Percentiles rank a stretch among this genome's conserved stretches.
These are phyloP conservation scores for Heterodera schachtii DNA, from an alignment of 1,140 invertebrate species.

Conservation along the genomic window DNA sequence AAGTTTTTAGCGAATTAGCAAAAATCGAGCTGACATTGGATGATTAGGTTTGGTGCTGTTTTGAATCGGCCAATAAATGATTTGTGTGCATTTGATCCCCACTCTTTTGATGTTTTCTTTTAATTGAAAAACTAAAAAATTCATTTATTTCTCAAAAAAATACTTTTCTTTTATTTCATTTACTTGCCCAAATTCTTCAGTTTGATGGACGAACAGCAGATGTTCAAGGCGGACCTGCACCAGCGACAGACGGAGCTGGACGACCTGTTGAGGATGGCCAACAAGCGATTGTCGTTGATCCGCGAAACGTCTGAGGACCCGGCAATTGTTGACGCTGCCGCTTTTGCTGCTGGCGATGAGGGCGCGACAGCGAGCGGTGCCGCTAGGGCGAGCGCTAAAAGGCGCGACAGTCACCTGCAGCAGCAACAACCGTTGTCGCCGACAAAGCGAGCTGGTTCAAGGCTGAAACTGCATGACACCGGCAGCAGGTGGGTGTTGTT, in stretches of 20 bases:
- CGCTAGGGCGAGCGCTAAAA: background rate
- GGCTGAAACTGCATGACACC: slow-evolving; percentile 73
- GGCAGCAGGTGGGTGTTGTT: background rate
- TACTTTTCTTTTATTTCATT: too few species aligned
- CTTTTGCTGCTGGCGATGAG: background rate
- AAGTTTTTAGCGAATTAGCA: too few species aligned
- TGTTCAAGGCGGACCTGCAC: slow-evolving; percentile 58
- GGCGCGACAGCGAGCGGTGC: background rate
- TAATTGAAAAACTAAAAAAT: too few species aligned
- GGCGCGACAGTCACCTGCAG: slow-evolving; percentile 7
- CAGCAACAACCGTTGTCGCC: background rate
- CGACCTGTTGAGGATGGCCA: slow-evolving; percentile 42
- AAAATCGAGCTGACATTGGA: too few species aligned
- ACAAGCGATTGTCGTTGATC: slow-evolving; percentile 8
- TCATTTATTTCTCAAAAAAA: too few species aligned
- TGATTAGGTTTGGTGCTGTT: too few species aligned
- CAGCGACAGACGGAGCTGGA: slow-evolving; percentile 60
- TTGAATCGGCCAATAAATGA: too few species aligned
- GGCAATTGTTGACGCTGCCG: background rate
- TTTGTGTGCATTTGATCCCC: too few species aligned
- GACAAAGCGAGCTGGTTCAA: slow-evolving; percentile 10
- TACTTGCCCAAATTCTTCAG: slow-evolving; percentile 31
- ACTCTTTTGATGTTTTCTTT: too few species aligned
- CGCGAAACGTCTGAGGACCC: background rate
- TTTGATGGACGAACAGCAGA: slow-evolving; percentile 75